Evolutionary conservation across 2,113 vertebrate species (phyloP), one percentile per base, ranked within the genome.

Genomic region (Tursiops truncatus): DNA sequence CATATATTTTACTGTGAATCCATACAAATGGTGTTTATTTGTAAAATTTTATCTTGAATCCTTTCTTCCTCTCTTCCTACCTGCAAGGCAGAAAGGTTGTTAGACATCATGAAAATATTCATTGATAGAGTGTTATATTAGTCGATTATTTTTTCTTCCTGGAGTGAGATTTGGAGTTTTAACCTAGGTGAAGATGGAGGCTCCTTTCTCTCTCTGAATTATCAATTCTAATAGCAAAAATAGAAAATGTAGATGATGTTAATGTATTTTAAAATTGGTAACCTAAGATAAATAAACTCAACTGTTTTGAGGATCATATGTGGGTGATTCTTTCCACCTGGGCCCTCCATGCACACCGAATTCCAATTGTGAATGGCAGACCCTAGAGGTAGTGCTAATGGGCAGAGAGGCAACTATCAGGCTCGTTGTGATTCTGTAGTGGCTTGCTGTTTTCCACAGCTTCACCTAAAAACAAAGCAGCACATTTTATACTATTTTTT

Each of bases 401-500:
- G 1, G 20, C 25, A 7, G 23, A 65, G 10, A 11, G 31, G 8
- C 26, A 62, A 23, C 8, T 41, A 11, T 47, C 13, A 38, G 33
- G 9, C 14, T 41, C 50, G 17, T 5, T 10, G 10, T 53, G 17
- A 58, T 63, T 44, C 87, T n/a, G 26, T 28, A 41, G 28, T 20
- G 5, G 18, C 26, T 68, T 60, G 47, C 25, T 84, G 3, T 81
- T 68, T 92, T 73, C 25, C 15, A 26, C 44, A 20, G 1, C 21
- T 80, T 68, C 15, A 23, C 20, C 58, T 92, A 68, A 95, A 94
- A 84, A 33, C 28, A 36, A 79, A 87, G 18, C 31, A 83, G 50
- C 10, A 38, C 26, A 56, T n/a, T 71, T 70, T 77, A 47, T 41
- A 41, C 28, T 38, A 4, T 62, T 95, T 77, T 44, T 89, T 77